These are phyloP conservation scores for Puma concolor DNA, from an alignment of 2,113 vertebrate species.

Conservation along the genomic window DNA sequence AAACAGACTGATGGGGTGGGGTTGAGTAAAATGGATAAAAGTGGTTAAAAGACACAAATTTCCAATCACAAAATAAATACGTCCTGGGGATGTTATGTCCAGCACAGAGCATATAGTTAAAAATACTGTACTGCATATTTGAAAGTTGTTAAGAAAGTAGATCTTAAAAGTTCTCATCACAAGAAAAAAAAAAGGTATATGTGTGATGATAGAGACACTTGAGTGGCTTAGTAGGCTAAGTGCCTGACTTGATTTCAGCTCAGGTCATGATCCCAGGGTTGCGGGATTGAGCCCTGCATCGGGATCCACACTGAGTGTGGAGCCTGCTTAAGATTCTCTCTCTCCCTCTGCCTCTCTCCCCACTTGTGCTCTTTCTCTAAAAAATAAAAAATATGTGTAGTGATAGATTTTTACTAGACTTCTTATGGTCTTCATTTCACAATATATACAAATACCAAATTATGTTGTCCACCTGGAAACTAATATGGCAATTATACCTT, in stretches of 20 bases:
- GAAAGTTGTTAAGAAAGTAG: background rate
- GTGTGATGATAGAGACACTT: background rate
- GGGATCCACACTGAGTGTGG: too few species aligned
- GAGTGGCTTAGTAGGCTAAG: too few species aligned
- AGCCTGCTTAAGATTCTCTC: too few species aligned
- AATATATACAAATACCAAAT: background rate
- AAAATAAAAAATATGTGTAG: background rate
- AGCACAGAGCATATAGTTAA: background rate
- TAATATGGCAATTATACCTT: background rate
- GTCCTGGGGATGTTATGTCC: background rate
- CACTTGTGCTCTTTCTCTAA: too few species aligned
- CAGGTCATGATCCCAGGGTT: too few species aligned
- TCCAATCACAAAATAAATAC: constrained; percentile 7
- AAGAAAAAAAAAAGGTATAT: background rate
- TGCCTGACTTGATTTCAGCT: too few species aligned
- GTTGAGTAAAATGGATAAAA: background rate
- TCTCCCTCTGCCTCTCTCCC: too few species aligned
- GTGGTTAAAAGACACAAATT: constrained; percentile 21
- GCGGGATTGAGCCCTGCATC: too few species aligned
- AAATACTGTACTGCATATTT: background rate
- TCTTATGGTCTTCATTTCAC: background rate
- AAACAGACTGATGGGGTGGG: background rate
- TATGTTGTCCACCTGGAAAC: background rate
- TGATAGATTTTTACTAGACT: background rate
- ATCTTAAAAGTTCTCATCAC: constrained; percentile 9